Conservation (phyloP, 2,888 invertebrate genomes). For the Lathronympha strigana region DNA sequence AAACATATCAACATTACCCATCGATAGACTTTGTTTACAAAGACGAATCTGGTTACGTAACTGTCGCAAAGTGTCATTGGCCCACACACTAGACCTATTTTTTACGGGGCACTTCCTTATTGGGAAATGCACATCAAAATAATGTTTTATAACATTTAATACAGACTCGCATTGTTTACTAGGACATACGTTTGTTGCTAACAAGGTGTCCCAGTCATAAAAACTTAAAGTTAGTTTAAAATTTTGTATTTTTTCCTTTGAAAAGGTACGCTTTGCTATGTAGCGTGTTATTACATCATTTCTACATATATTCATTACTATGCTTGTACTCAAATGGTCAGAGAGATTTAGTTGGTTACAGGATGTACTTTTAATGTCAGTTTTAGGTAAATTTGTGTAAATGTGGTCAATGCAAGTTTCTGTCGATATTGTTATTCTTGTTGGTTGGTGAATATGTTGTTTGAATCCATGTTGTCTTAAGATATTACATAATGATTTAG, state of each 20-base stretch:
- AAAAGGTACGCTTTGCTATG: background rate
- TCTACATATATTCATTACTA: background rate
- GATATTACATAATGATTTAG: slow-evolving; percentile 1
- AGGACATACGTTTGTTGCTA: background rate
- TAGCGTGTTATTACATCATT: background rate
- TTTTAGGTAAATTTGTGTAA: background rate
- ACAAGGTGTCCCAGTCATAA: background rate
- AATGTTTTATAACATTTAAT: background rate
- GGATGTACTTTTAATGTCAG: background rate
- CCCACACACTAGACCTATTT: too few species aligned
- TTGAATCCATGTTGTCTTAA: background rate
- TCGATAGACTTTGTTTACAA: too few species aligned
- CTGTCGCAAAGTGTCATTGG: too few species aligned
- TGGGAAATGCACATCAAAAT: background rate
- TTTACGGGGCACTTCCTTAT: too few species aligned
- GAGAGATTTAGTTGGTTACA: background rate
- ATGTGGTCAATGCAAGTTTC: background rate
- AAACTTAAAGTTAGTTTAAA: background rate
- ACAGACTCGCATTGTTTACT: background rate
- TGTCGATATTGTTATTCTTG: background rate
- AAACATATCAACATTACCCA: too few species aligned
- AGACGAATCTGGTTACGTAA: too few species aligned
- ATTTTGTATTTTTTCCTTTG: background rate
- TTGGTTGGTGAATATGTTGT: background rate
- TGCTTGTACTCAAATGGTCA: slow-evolving; percentile 6